Conservation (phyloP, 2,888 invertebrate species). For the Galeruca laticollis region DNA sequence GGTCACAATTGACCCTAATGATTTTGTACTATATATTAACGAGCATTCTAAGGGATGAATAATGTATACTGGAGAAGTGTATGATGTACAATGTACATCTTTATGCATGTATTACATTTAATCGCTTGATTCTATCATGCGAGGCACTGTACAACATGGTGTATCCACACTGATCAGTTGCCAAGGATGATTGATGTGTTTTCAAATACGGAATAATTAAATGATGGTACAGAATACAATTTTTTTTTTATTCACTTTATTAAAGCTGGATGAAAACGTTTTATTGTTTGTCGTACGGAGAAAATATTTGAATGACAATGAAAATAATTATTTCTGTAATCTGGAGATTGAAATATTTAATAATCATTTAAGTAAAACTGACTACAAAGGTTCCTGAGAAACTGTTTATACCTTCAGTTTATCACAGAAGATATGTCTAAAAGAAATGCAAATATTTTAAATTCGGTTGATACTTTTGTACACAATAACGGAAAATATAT, state of each 20-base stretch:
- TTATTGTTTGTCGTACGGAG: no score
- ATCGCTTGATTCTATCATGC: conserved; percentile 2
- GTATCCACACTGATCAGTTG: conserved; percentile 16
- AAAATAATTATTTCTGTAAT: no score
- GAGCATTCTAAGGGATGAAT: conserved; percentile 5
- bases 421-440: no score
- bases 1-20: conserved; percentile 7
- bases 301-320: no score
- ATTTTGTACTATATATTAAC: neutral
- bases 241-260: no score
- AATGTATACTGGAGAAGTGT: conserved; percentile 2
- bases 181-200: conserved; percentile 16
- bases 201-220: conserved; percentile 4
- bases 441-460: neutral
- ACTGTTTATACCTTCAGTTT: neutral
- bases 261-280: no score
- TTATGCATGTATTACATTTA: conserved; percentile 9
- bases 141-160: conserved; percentile 18
- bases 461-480: conserved; percentile 7
- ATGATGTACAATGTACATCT: conserved; percentile 6
- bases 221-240: neutral
- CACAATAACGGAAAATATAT: conserved; percentile 19
- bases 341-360: no score
- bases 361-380: no score
- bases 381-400: neutral